Evolutionary conservation across 92 coral and sea anemone genomes (phyloP).

Genomic region (Ricordea florida): DNA sequence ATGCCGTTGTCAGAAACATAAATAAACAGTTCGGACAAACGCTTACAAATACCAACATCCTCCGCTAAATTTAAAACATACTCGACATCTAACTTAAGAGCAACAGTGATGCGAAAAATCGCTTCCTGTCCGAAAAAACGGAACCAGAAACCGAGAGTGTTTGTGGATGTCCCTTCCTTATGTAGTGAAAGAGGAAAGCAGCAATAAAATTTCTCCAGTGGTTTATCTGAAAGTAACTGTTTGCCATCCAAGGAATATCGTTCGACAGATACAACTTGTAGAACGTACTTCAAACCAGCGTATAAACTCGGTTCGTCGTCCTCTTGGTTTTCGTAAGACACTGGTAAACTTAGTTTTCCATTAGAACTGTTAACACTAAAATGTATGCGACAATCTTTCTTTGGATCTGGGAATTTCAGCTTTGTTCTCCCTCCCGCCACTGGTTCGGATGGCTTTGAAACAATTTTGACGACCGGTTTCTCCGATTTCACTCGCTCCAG

Average conservation of each 20-base stretch:
- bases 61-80: slow-evolving; percentile 16
- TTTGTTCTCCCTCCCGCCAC: slow-evolving; percentile 75
- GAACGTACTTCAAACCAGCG: slow-evolving; percentile 71
- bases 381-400: slow-evolving; percentile 79
- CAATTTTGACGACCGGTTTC: slow-evolving; percentile 63
- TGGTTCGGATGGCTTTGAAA: slow-evolving; percentile 63
- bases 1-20: slow-evolving; percentile 49
- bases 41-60: no score
- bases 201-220: slow-evolving; percentile 52
- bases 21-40: no score
- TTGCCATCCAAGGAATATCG: slow-evolving; percentile 56
- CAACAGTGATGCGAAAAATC: slow-evolving; percentile 70
- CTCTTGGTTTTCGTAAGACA: slow-evolving; percentile 65
- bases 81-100: slow-evolving; percentile 51
- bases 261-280: slow-evolving; percentile 68
- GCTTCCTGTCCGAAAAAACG: slow-evolving; percentile 81
- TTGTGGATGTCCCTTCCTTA: slow-evolving; percentile 40
- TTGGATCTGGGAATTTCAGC: slow-evolving; percentile 89
- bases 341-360: slow-evolving; percentile 68
- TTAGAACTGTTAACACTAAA: slow-evolving; percentile 52
- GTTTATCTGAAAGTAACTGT: slow-evolving; percentile 17
- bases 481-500: slow-evolving; percentile 63
- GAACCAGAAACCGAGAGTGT: slow-evolving; percentile 89
- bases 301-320: slow-evolving; percentile 42
- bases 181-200: slow-evolving; percentile 71